Evolutionary conservation across 2,113 vertebrate species (phyloP), one percentile per base, ranked within the genome.

Genomic region (Phaetusa simplex): DNA sequence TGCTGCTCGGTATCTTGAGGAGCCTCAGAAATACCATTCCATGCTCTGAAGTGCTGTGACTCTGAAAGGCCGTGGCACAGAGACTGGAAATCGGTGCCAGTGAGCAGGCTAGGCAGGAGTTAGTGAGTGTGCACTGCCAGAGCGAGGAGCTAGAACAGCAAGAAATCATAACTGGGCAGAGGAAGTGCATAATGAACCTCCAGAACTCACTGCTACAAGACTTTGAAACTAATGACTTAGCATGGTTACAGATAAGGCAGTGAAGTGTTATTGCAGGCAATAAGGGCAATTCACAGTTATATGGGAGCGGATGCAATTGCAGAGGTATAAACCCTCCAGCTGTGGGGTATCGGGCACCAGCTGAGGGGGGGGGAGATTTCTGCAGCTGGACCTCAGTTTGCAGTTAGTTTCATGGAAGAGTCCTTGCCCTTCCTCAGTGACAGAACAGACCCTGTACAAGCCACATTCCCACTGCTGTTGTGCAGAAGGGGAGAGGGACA

Each of bases 251-350:
- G 72, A 32, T 87, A 88, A 95, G 81, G 78, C 83, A 27, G 56
- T 24, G 61, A 59, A 86, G 77, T 47, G 88, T 92, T 88, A 82
- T 23, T 93, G 91, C 89, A 52, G 95, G 92, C 92, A 89, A 11
- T 95, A 16, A 84, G 84, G 61, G 65, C 70, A 87, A 34, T 95
- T 94, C 40, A 11, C n/a, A 27, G 86, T 16, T 65, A 3, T 7
- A 1, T n/a, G 85, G 82, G 64, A 71, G 76, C 1, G 2, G 76
- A 74, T 78, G 76, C 55, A 52, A 18, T 42, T 2, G 2, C 82
- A 72, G 92, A 71, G 56, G 40, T 40, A 30, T 32, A 78, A 82
- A 53, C 52, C 61, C 66, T 56, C 16, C 43, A 19, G 86, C 86
- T 71, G 86, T 65, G 70, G 47, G 69, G 62, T 27, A 14, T 8